These are phyloP conservation scores for Syrmaticus mikado DNA, from an alignment of 2,113 vertebrate genomes.

Conservation along the genomic window DNA sequence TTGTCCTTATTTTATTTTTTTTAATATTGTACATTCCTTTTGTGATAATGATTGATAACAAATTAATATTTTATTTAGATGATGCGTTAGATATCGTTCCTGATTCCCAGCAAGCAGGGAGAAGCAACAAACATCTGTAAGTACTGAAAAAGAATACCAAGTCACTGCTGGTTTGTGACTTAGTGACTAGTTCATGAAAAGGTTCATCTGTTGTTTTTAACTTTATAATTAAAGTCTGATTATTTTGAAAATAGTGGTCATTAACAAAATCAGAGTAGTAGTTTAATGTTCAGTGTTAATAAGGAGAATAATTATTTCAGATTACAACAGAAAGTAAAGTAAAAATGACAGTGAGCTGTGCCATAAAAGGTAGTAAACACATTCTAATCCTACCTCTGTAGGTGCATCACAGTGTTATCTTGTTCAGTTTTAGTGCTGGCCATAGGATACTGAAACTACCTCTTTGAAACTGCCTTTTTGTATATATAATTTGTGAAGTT, in stretches of 20 bases:
- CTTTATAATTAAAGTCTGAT: background rate
- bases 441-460: background rate
- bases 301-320: background rate
- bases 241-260: background rate
- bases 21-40: background rate
- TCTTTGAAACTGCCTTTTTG: background rate
- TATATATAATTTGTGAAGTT: background rate
- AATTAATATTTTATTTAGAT: slow-evolving; percentile 77
- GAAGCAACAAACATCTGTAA: slow-evolving; percentile 77
- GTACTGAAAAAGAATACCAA: slow-evolving; percentile 53
- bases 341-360: background rate
- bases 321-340: background rate
- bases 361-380: background rate
- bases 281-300: background rate
- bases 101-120: slow-evolving; percentile 79
- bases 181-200: background rate
- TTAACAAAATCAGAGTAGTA: background rate
- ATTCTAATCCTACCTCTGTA: background rate
- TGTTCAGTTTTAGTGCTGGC: background rate
- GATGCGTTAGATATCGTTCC: slow-evolving; percentile 74
- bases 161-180: background rate
- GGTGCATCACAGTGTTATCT: background rate
- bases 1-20: background rate
- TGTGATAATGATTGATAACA: background rate
- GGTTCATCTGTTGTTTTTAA: background rate